These are phyloP conservation scores for Tromatobia lineatoria DNA, from an alignment of 2,888 invertebrate species.

Conservation along the genomic window DNA sequence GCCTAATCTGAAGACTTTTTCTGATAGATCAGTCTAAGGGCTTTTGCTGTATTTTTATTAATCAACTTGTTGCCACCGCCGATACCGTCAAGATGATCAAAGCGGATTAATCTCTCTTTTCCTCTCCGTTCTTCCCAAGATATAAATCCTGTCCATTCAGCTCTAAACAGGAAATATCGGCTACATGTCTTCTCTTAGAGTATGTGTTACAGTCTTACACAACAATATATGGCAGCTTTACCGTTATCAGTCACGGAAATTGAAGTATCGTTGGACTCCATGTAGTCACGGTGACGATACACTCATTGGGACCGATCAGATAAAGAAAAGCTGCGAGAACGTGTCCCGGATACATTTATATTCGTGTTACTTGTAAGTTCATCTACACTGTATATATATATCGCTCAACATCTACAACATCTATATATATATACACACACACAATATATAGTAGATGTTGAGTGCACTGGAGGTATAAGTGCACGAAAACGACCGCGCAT, in stretches of 20 bases:
- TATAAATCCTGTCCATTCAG: not conserved
- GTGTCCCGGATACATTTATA: constrained; percentile 44
- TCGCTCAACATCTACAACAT: too few species aligned
- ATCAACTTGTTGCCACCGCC: too few species aligned
- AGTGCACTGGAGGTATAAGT: not conserved
- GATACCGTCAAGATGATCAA: not conserved
- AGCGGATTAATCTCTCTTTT: not conserved
- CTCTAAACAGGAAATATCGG: not conserved
- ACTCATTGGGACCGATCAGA: constrained; percentile 27
- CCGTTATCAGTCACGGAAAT: constrained; percentile 20
- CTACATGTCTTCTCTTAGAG: not conserved
- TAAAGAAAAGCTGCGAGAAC: constrained; percentile 48
- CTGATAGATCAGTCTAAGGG: too few species aligned
- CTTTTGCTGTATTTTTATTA: too few species aligned
- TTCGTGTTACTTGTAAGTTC: constrained; percentile 31
- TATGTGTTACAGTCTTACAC: not conserved
- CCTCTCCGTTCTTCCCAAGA: not conserved
- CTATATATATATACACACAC: not conserved
- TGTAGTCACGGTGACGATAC: not conserved
- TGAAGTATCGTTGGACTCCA: constrained; percentile 39
- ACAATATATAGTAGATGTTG: not conserved
- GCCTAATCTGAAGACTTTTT: too few species aligned
- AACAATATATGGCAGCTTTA: constrained; percentile 19
- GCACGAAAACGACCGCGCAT: not conserved
- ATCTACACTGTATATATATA: not conserved